These are phyloP conservation scores for Nyctalus aviator DNA, from an alignment of 2,797 vertebrate genomes.

Conservation along the genomic window DNA sequence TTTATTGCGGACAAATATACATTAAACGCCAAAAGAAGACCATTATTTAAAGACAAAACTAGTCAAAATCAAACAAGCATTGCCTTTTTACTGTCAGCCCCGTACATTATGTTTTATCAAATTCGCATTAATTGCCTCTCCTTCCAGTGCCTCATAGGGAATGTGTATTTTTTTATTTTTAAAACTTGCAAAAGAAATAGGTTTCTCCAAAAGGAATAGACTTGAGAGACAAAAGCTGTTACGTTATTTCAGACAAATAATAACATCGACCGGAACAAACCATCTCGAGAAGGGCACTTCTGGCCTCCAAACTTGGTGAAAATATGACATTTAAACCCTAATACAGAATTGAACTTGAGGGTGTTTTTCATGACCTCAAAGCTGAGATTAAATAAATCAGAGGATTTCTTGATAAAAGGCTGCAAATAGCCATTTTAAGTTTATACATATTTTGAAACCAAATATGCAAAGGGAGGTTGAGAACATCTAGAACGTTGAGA, in stretches of 20 bases:
- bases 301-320: conserved; percentile 74
- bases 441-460: conserved; percentile 69
- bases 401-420: conserved; percentile 46
- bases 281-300: conserved; percentile 71
- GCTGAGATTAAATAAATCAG: conserved; percentile 53
- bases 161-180: conserved; percentile 80
- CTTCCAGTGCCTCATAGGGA: conserved; percentile 59
- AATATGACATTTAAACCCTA: conserved; percentile 57
- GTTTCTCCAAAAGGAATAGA: conserved; percentile 78
- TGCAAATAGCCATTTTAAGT: conserved; percentile 46
- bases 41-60: conserved; percentile 89
- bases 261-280: conserved; percentile 66
- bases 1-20: conserved; percentile 88
- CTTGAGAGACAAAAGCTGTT: conserved; percentile 82
- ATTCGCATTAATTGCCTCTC: conserved; percentile 80
- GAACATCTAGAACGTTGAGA: conserved; percentile 67
- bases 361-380: conserved; percentile 72
- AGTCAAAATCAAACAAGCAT: conserved; percentile 85
- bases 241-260: conserved; percentile 75
- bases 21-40: conserved; percentile 87
- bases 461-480: conserved; percentile 43
- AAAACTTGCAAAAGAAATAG: conserved; percentile 70
- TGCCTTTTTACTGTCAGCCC: conserved; percentile 82
- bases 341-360: conserved; percentile 28
- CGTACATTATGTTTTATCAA: conserved; percentile 76